Conservation (phyloP, 2,888 invertebrate species). For the Dicranocentrus wangi region DNA sequence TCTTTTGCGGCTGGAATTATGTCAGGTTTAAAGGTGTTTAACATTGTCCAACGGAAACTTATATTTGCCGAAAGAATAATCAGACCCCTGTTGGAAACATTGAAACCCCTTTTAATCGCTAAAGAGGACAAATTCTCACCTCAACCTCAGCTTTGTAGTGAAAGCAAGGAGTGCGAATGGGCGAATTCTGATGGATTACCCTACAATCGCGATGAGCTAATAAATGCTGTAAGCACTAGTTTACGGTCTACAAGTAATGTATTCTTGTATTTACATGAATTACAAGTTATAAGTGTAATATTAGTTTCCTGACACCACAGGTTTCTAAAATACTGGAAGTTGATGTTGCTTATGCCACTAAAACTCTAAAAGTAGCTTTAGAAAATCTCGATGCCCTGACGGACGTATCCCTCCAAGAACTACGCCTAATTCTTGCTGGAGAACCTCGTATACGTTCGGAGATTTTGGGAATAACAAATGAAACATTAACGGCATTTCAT, state of each 20-base stretch:
- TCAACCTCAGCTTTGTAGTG: too few relatives aligned
- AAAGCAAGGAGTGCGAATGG: slow-evolving; percentile 19
- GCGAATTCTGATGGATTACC: slow-evolving; percentile 3
- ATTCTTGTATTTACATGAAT: too few relatives aligned
- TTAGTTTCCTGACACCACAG: too few relatives aligned
- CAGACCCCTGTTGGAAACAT: slow-evolving; percentile 6
- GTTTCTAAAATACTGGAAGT: slow-evolving; percentile 36
- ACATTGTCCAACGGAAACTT: neutral
- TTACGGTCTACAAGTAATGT: neutral
- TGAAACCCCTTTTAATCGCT: neutral
- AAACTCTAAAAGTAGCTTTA: slow-evolving; percentile 19
- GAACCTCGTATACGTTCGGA: neutral
- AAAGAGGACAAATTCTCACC: neutral
- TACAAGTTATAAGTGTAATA: too few relatives aligned
- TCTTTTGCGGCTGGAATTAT: slow-evolving; percentile 6
- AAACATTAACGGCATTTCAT: slow-evolving; percentile 33
- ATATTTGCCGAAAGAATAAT: neutral
- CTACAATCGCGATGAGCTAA: slow-evolving; percentile 42
- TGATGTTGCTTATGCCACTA: slow-evolving; percentile 20
- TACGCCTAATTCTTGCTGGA: neutral
- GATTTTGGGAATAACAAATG: slow-evolving; percentile 38
- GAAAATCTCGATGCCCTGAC: slow-evolving; percentile 29
- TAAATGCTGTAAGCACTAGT: slow-evolving; percentile 40
- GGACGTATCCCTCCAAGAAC: neutral
- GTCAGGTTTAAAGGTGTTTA: slow-evolving; percentile 12